Percentiles rank a stretch among this genome's conserved stretches.
These are phyloP conservation scores for Machimus atricapillus DNA, from an alignment of 2,888 invertebrate genomes.

Conservation along the genomic window DNA sequence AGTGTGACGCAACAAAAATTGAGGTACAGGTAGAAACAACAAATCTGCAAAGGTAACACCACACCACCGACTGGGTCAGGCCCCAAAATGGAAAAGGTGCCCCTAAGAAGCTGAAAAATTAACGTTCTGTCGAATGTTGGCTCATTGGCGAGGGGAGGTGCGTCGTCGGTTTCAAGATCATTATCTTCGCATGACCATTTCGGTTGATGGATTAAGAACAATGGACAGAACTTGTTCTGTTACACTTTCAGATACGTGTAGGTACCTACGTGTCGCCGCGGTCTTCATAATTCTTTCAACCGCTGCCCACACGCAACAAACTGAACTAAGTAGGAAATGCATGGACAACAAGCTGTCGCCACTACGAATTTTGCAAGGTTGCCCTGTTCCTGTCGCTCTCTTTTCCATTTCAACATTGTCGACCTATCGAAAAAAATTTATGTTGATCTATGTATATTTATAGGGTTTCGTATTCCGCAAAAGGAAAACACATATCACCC, in stretches of 20 bases:
- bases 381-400: not conserved
- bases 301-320: not conserved
- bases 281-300: not conserved
- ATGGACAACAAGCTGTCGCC: not conserved
- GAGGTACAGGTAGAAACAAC: not conserved
- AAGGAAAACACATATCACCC: no score
- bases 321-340: constrained; percentile 6
- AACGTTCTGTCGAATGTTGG: not conserved
- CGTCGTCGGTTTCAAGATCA: constrained; percentile 18
- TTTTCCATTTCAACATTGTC: not conserved
- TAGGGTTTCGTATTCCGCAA: no score
- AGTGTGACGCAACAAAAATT: not conserved
- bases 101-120: not conserved
- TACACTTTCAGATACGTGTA: constrained; percentile 5
- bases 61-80: not conserved
- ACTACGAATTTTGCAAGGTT: constrained; percentile 12
- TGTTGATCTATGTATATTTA: not conserved
- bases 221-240: constrained; percentile 19
- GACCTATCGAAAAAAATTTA: not conserved
- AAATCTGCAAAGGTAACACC: not conserved
- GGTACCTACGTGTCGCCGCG: not conserved
- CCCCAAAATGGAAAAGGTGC: not conserved
- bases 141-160: not conserved
- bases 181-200: constrained; percentile 24
- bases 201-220: constrained; percentile 19